phyloP scores from a whole-genome alignment of 2,113 vertebrate species.

The Aphyosemion australe region DNA sequence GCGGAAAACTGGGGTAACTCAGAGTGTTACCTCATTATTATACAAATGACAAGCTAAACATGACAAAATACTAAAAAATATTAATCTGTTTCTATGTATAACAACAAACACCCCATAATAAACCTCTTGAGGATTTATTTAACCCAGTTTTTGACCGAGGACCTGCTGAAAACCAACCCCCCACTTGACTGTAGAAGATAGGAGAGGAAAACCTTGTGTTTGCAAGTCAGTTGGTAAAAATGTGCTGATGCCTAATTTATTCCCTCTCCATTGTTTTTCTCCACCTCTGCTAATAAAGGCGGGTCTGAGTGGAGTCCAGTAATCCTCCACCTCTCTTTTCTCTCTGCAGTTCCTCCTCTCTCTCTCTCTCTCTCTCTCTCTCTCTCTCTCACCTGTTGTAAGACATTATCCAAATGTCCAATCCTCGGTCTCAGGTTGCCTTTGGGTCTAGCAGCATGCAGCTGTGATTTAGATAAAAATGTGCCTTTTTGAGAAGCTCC shows the following conservation, averaged over 20 bases:
- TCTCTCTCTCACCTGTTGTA: conserved; percentile 5
- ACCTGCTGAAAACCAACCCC: no score
- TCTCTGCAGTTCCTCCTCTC: not conserved
- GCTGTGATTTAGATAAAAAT: not conserved
- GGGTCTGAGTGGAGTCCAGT: conserved; percentile 15
- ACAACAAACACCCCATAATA: no score
- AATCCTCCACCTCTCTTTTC: not conserved
- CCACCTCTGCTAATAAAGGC: conserved; percentile 13
- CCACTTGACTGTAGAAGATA: no score
- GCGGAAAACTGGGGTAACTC: no score
- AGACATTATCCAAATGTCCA: not conserved
- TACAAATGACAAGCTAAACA: no score
- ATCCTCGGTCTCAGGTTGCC: conserved; percentile 1
- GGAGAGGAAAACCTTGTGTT: not conserved
- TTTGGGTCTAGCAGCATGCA: conserved; percentile 5
- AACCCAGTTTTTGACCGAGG: no score
- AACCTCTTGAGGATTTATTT: no score
- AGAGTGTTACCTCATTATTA: no score
- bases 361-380: not conserved
- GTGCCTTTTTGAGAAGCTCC: not conserved
- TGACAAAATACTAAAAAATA: no score
- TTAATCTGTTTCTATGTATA: no score
- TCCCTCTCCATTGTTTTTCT: conserved; percentile 6
- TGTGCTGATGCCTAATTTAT: conserved; percentile 5
- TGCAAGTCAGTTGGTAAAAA: conserved; percentile 9